Evolutionary conservation across 30 jellyfish, hydroid and myxozoan genomes (phyloP), one percentile per base, ranked within the genome.

Genomic region (Pseudorhiza aurosa): DNA sequence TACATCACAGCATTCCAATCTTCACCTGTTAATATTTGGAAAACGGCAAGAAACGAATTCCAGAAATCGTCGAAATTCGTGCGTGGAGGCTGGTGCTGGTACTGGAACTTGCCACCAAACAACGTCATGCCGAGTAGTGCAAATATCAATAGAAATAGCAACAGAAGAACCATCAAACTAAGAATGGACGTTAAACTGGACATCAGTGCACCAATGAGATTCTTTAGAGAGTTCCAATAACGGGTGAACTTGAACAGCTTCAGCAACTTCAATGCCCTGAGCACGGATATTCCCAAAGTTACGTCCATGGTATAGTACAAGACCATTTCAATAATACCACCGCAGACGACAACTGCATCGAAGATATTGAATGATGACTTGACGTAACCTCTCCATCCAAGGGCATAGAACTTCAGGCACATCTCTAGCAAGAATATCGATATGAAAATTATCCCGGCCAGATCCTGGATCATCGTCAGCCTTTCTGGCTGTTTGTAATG

Each of bases 91-190:
- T 36, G 58, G 11, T 55, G 73, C 44, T 69, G 49, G 79, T 87
- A 45, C 35, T 95, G 89, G 46, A 93, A 93, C 26, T 96, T 93
- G 19, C 98, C 98, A 19, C 98, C 98, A 70, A 93, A 93, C 28
- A 93, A 42, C 36, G 93, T 97, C 98, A 93, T 93, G 37, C 98
- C 98, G 19, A 93, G 91, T 74, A 93, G 72, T 11, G 98, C 97
- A 30, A 86, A 93, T 14, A 93, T 93, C 64, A 86, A 68, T 1
- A 93, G 88, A 63, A 93, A 93, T 42, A 93, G 72, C 19, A 85
- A 57, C 44, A 93, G 83, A 0, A 93, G 90, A 51, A 93, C 87
- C 96, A 93, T 58, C 82, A 93, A 75, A 57, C 98, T 93, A 44
- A 93, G 63, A 58, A 93, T 93, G 0, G 98, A 83, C 68, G 86